phyloP scores from a whole-genome alignment of 2,888 invertebrate species.

The Odontocerum albicorne region DNA sequence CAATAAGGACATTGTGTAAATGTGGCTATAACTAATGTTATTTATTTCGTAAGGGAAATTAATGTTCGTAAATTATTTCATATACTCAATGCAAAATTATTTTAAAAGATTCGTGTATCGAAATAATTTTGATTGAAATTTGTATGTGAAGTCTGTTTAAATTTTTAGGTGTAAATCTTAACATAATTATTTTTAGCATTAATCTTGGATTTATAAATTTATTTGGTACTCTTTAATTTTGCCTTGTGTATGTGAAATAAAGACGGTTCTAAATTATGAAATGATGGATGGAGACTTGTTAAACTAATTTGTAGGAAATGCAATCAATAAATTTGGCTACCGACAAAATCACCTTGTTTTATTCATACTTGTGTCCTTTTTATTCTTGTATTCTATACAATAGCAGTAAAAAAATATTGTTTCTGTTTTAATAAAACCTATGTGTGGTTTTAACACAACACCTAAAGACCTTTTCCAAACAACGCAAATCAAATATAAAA shows the following conservation, averaged over 20 bases:
- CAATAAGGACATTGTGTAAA: background rate
- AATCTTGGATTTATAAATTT: conserved; percentile 1
- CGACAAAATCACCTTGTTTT: conserved; percentile 12
- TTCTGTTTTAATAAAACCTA: too few species aligned
- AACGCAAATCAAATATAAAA: too few species aligned
- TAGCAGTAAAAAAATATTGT: too few species aligned
- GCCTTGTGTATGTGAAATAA: conserved; percentile 25
- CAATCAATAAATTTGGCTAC: conserved; percentile 24
- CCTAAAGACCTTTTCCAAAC: too few species aligned
- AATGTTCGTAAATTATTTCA: conserved; percentile 15
- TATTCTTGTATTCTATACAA: too few species aligned
- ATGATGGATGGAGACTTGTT: conserved; percentile 20
- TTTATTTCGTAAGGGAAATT: conserved; percentile 21
- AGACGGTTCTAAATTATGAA: conserved; percentile 17
- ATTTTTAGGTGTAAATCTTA: too few species aligned
- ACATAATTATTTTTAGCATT: conserved; percentile 2
- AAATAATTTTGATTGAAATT: conserved; percentile 2
- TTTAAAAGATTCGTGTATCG: conserved; percentile 1
- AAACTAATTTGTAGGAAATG: conserved; percentile 24
- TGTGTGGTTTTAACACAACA: too few species aligned
- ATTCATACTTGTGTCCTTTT: too few species aligned
- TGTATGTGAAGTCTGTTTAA: too few species aligned
- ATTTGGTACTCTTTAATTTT: conserved; percentile 10
- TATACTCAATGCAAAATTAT: conserved; percentile 20
- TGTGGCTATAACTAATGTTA: conserved; percentile 25